Percentiles rank a stretch among this genome's conserved stretches.
phyloP scores from a whole-genome alignment of 2,888 invertebrate species.

The Cetonia aurata region DNA sequence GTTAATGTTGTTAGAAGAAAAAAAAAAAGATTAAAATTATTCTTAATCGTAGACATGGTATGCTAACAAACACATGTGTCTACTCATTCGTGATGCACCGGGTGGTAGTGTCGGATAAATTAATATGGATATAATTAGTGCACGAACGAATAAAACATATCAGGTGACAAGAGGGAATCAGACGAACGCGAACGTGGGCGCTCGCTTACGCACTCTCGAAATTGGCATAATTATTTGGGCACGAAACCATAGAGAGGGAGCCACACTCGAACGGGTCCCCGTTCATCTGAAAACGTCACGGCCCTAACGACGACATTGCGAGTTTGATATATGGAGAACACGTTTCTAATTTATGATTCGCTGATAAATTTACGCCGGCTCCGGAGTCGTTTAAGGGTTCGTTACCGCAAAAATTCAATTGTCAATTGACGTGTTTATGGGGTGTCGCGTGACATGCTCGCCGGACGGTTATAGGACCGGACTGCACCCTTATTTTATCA shows the following conservation, averaged over 20 bases:
- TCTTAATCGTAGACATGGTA: too few relatives aligned
- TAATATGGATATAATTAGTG: constrained; percentile 28
- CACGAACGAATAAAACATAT: constrained; percentile 26
- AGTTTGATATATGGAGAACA: constrained; percentile 48
- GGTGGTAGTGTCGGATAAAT: constrained; percentile 1
- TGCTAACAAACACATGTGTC: not conserved
- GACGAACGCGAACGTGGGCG: not conserved
- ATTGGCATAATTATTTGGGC: constrained; percentile 50
- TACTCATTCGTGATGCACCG: not conserved
- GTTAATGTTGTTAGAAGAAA: not conserved
- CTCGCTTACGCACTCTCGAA: constrained; percentile 30
- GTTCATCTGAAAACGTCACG: constrained; percentile 49
- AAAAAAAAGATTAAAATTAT: not conserved
- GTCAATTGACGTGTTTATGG: constrained; percentile 39
- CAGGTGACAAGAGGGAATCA: constrained; percentile 20
- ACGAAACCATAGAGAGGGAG: constrained; percentile 46
- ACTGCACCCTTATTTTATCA: constrained; percentile 24
- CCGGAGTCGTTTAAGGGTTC: constrained; percentile 37
- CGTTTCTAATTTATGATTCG: constrained; percentile 41
- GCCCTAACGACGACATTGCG: constrained; percentile 45
- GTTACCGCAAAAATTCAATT: constrained; percentile 41
- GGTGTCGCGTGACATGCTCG: constrained; percentile 31
- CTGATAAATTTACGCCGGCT: constrained; percentile 39
- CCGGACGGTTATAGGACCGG: not conserved
- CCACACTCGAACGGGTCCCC: constrained; percentile 45